A percentile compares a stretch with the other conserved stretches of the same genome.
Evolutionary conservation across 2,888 invertebrate genomes (phyloP).

Genomic region (Ennomos erosarius): DNA sequence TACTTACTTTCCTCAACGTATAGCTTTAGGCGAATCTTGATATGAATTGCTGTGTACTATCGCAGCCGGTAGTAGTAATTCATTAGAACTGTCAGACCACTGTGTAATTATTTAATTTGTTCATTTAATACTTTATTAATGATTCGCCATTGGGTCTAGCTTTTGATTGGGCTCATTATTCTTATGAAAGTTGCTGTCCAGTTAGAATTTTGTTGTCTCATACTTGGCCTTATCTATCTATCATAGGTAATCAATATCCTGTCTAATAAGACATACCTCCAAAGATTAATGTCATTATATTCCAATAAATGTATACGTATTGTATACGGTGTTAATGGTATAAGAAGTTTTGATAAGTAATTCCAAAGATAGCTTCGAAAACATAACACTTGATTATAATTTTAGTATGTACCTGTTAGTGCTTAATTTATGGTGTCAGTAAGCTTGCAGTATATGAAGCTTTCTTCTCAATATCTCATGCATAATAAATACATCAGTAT

Average conservation of each 20-base stretch:
- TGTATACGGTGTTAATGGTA: too few species aligned
- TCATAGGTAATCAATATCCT: too few species aligned
- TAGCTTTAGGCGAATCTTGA: conserved; percentile 36
- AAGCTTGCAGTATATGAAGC: conserved; percentile 12
- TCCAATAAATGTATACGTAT: too few species aligned
- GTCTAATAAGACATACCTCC: too few species aligned
- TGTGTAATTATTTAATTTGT: conserved; percentile 43
- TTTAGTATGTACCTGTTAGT: not conserved
- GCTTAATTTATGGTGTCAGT: conserved; percentile 13
- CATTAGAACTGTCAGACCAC: conserved; percentile 36
- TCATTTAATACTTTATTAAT: conserved; percentile 36
- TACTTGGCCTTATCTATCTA: not conserved
- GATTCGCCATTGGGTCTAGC: conserved; percentile 23
- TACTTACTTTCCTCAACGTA: conserved; percentile 26
- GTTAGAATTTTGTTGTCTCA: not conserved
- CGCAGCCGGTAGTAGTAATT: conserved; percentile 28
- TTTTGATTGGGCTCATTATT: conserved; percentile 22
- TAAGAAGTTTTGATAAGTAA: too few species aligned
- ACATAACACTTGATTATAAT: too few species aligned
- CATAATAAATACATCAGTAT: conserved; percentile 26
- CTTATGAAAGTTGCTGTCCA: conserved; percentile 14
- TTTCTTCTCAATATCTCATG: conserved; percentile 30
- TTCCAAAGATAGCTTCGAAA: too few species aligned
- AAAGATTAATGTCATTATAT: too few species aligned
- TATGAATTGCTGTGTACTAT: conserved; percentile 31